A percentile compares a stretch with the other conserved stretches of the same genome.
Conservation (phyloP, 2,888 invertebrate genomes). For the Podotricha telesiphe region DNA sequence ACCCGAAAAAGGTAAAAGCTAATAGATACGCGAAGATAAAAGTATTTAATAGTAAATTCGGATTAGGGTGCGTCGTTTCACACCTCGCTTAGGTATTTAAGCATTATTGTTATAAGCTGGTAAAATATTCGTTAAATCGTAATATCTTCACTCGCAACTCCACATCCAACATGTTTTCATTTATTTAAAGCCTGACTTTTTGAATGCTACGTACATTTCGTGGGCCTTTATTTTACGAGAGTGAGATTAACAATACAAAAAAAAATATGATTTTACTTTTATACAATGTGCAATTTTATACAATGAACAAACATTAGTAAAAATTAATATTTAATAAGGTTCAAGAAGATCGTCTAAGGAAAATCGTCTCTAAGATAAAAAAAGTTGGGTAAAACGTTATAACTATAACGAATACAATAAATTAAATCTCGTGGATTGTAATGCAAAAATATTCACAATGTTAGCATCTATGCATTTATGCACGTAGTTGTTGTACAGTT, state of each 20-base stretch:
- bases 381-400: too few species aligned
- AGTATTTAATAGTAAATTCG: too few species aligned
- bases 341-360: too few species aligned
- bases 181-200: slow-evolving; percentile 1
- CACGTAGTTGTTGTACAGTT: slow-evolving; percentile 28
- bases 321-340: neutral
- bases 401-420: neutral
- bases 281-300: too few species aligned
- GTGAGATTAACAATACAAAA: too few species aligned
- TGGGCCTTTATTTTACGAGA: neutral
- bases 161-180: neutral
- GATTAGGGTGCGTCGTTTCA: neutral
- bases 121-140: neutral
- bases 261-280: too few species aligned
- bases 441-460: slow-evolving; percentile 5
- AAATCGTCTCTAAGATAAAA: too few species aligned
- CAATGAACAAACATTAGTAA: neutral
- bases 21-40: too few species aligned
- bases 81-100: neutral
- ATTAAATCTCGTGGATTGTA: neutral
- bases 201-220: neutral
- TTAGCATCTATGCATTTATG: slow-evolving; percentile 14
- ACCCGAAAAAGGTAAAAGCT: too few species aligned
- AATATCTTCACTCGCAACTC: neutral
- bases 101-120: neutral